Conservation (phyloP, 35 echinoderm and acorn worm genomes). For the Lytechinus pictus region DNA sequence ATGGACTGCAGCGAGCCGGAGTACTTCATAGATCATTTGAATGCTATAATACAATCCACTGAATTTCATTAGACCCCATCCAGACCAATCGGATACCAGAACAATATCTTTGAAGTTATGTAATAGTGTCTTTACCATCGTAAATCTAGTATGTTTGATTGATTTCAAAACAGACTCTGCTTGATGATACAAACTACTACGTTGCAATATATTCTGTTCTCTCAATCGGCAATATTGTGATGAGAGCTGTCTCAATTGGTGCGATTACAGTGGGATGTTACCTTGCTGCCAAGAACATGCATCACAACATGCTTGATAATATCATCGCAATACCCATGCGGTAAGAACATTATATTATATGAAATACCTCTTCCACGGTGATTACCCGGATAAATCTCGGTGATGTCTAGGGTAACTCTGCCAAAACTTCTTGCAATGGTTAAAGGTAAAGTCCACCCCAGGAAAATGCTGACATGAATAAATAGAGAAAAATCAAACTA, state of each 20-base stretch:
- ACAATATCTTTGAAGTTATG: no score
- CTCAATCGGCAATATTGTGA: conserved; percentile 60
- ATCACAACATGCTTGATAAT: conserved; percentile 63
- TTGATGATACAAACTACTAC: conserved; percentile 61
- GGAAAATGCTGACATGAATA: no score
- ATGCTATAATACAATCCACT: no score
- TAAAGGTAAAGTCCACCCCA: no score
- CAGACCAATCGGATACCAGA: no score
- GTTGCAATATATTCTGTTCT: conserved; percentile 57
- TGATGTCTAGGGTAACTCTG: no score
- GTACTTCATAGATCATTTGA: no score
- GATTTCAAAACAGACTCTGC: not conserved
- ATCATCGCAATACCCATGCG: conserved; percentile 79
- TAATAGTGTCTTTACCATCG: no score
- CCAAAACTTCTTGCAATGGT: no score
- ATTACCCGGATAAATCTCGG: not conserved
- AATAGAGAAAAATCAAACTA: no score
- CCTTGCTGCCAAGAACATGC: conserved; percentile 71
- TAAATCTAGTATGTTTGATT: not conserved
- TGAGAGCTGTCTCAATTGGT: conserved; percentile 36
- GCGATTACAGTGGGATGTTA: conserved; percentile 44
- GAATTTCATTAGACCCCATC: no score
- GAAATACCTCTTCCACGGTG: not conserved
- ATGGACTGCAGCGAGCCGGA: no score
- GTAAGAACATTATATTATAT: conserved; percentile 36